Evolutionary conservation across 2,888 invertebrate genomes (phyloP).

Genomic region (Rhorus exstirpatorius): DNA sequence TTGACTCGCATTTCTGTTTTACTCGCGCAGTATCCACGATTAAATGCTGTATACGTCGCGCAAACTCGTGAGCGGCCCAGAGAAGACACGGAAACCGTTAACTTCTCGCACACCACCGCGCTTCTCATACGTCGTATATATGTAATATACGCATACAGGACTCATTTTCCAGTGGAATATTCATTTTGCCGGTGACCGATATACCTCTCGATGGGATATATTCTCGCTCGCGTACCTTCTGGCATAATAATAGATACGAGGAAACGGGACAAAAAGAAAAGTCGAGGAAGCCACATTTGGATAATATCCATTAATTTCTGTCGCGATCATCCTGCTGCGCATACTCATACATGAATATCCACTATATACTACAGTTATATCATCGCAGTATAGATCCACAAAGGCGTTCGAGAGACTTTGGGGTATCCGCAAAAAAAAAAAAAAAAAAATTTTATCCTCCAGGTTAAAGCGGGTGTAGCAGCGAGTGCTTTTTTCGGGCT

Average conservation of each 20-base stretch:
- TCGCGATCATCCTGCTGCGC: constrained; percentile 25
- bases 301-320: constrained; percentile 47
- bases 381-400: neutral
- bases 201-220: constrained; percentile 23
- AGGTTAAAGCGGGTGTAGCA: constrained; percentile 39
- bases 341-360: neutral
- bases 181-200: constrained; percentile 55
- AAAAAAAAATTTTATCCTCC: constrained; percentile 57
- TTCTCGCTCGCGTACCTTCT: neutral
- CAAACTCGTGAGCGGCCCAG: neutral
- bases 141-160: constrained; percentile 19
- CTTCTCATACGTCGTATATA: neutral
- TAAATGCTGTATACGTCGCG: constrained; percentile 26
- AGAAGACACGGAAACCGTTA: constrained; percentile 32
- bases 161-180: constrained; percentile 59
- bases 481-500: constrained; percentile 51
- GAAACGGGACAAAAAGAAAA: constrained; percentile 16
- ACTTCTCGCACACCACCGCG: constrained; percentile 23
- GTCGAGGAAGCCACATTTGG: constrained; percentile 40
- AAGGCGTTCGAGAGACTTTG: constrained; percentile 22
- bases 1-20: constrained; percentile 16
- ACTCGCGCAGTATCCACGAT: constrained; percentile 31
- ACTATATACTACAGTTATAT: constrained; percentile 1
- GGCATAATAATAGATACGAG: constrained; percentile 44
- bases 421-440: constrained; percentile 48